Percentiles rank a stretch among this genome's conserved stretches.
Conservation (phyloP, 2,888 invertebrate genomes). For the Strigamia transsilvanica region DNA sequence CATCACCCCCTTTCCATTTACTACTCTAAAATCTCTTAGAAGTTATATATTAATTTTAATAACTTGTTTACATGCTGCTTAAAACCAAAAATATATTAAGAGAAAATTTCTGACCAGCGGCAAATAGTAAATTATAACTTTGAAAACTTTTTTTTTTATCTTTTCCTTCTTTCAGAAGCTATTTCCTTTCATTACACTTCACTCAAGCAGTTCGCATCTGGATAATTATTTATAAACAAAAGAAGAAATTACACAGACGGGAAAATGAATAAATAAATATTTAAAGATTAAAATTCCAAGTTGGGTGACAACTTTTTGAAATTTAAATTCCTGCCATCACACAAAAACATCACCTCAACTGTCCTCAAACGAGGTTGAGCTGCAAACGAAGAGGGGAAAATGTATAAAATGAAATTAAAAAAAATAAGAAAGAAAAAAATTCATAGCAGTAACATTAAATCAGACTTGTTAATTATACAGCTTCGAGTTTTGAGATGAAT, state of each 20-base stretch:
- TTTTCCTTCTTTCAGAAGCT: slow-evolving; percentile 17
- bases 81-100: slow-evolving; percentile 15
- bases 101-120: neutral
- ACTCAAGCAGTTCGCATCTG: slow-evolving; percentile 1
- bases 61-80: slow-evolving; percentile 16
- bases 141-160: neutral
- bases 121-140: slow-evolving; percentile 20
- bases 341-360: neutral
- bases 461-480: slow-evolving; percentile 30
- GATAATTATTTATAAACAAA: slow-evolving; percentile 21
- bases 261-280: neutral
- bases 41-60: slow-evolving; percentile 30
- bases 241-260: neutral
- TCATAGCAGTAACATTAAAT: slow-evolving; percentile 18
- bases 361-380: slow-evolving; percentile 25
- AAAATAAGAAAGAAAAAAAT: neutral
- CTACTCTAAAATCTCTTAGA: slow-evolving; percentile 11
- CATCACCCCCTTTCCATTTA: neutral
- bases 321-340: neutral
- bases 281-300: neutral
- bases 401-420: slow-evolving; percentile 15
- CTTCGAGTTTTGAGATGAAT: slow-evolving; percentile 30
- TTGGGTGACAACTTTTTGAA: neutral
- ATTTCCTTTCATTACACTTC: slow-evolving; percentile 30
- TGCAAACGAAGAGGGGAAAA: neutral